Base-by-base conservation (phyloP, 2,113 vertebrate species). In the Zosterops pallidus region DNA sequence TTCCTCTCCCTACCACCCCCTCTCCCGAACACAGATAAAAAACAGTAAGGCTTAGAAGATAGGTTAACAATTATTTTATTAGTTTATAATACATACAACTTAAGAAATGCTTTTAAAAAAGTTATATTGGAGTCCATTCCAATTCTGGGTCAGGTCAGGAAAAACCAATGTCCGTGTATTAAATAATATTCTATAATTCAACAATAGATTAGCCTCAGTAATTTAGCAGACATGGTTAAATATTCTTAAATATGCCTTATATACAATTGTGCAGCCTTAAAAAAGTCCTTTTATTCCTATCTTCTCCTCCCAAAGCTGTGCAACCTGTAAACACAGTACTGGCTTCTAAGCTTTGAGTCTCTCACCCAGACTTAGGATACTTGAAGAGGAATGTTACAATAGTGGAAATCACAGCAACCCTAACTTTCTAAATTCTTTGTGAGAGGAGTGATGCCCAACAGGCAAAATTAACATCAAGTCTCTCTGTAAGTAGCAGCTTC, bases 21-120 rank as follows among this genome's bases (percentile, higher is more conserved):
- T 12, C 33, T 19, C 11, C 21, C 4, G 8, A 29, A 9, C 5
- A 60, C 7, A 93, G 65, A 90, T 25, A 62, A 86, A 92, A 89
- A 86, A 65, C 15, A 0, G 59, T 70, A 77, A 72, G n/a, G n/a
- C 91, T 89, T 52, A 89, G 33, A 62, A 60, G 64, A 87, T 1
- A 47, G 44, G 56, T 64, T 91, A 86, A 96, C 68, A 89, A 76
- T 89, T 92, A 47, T 91, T 97, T 97, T 95, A 97, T 95, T 95
- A 60, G 78, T 92, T 94, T 92, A 77, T 84, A 83, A 96, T 91
- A 96, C 94, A 92, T 91, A 97, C 94, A 96, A 84, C 89, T 95
- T 95, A 93, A 83, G 90, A 97, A 95, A 96, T 84, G 71, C 52
- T 97, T 94, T 94, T 3, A 92, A 95, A 97, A 97, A 68, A 42